Conservation (phyloP, 2,113 vertebrate genomes). For the Pelobates fuscus region DNA sequence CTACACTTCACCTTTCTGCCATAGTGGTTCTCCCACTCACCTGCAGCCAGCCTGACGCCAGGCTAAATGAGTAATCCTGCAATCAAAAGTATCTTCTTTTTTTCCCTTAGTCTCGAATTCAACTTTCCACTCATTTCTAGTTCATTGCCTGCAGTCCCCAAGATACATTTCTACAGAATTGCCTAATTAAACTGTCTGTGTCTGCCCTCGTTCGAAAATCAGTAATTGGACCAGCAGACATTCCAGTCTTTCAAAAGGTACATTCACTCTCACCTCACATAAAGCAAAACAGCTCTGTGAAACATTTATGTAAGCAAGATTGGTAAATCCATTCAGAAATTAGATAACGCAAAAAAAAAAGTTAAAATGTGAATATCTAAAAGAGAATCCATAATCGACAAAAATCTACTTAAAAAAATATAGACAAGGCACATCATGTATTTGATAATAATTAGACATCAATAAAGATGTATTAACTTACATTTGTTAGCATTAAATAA, state of each 20-base stretch:
- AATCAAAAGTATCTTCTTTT: constrained; percentile 63
- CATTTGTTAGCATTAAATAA: neutral
- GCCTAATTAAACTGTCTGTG: constrained; percentile 77
- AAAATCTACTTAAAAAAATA: neutral
- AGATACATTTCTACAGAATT: constrained; percentile 72
- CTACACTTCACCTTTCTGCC: constrained; percentile 68
- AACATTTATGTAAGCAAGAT: constrained; percentile 25
- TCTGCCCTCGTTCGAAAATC: constrained; percentile 68
- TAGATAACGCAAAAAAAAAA: neutral
- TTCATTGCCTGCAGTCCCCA: constrained; percentile 63
- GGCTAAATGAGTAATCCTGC: constrained; percentile 67
- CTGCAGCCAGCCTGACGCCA: constrained; percentile 80
- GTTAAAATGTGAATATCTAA: neutral
- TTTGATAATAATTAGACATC: neutral
- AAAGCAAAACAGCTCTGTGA: constrained; percentile 7
- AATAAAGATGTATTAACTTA: neutral
- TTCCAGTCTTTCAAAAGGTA: constrained; percentile 67
- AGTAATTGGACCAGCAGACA: constrained; percentile 74
- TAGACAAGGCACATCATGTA: neutral
- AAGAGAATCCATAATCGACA: neutral
- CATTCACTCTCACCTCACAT: constrained; percentile 20
- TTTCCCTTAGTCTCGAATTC: constrained; percentile 53
- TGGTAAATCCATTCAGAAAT: neutral
- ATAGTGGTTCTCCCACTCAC: constrained; percentile 64
- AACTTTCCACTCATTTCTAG: constrained; percentile 63